Base-by-base conservation (phyloP, 2,113 vertebrate genomes). In the Chloropsis cyanopogon region DNA sequence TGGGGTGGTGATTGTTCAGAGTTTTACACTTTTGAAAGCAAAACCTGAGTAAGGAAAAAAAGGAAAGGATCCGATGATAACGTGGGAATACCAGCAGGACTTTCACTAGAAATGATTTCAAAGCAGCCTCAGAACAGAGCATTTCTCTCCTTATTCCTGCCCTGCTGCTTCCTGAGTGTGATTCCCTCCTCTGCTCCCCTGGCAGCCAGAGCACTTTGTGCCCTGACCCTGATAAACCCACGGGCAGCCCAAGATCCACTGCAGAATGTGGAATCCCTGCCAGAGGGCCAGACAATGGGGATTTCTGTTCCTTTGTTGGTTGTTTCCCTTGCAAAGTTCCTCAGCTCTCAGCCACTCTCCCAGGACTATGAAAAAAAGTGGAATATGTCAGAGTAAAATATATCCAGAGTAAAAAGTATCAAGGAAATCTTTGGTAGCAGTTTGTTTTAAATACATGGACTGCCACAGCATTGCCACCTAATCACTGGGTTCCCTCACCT, bases 201-300 rank as follows among this genome's bases (percentile, higher is more conserved):
- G 85, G 82, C 85, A 10, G 29, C 37, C 37, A 37, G 37, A 37
- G 37, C 37, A 37, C 37, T 71, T 17, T 68, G 82, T 94, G 70
- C 78, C 82, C 82, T 79, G 61, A 61, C 76, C 69, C 77, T 29
- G 83, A 78, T 86, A 94, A 89, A 92, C 81, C 91, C 86, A 76
- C 2, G 3, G 83, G 76, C 72, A 69, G 65, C 18, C 77, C 72
- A 10, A 49, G 83, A 89, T 42, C 84, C 89, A 22, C 31, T 33
- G 72, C 31, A 75, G 92, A 96, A 94, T 78, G 84, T 18, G 72
- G 26, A 75, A 47, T 26, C 41, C 54, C 3, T 75, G 87, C 92
- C 87, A 94, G 83, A 2, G 0, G 52, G 56, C 59, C 8, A 5
- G 6, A 94, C 84, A 71, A 95, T 44, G 77, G 84, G 52, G 29